phyloP scores from a whole-genome alignment of 2,113 vertebrate genomes.

The Diadophis punctatus region DNA sequence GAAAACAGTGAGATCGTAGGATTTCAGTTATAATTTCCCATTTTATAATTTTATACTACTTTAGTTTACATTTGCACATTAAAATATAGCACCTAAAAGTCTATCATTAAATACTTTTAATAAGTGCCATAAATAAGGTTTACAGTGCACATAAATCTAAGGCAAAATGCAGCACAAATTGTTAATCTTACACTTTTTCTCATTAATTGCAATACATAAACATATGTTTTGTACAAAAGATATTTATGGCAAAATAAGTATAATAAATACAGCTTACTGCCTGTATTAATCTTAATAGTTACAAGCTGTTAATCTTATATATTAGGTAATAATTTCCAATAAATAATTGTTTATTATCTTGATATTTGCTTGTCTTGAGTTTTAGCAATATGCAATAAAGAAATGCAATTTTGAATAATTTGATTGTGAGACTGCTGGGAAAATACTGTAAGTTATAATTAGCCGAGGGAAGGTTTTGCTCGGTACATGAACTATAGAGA shows the following conservation, averaged over 20 bases:
- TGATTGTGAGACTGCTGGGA: slow-evolving; percentile 82
- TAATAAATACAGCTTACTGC: slow-evolving; percentile 94
- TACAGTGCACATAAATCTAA: slow-evolving; percentile 90
- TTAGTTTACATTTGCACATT: slow-evolving; percentile 90
- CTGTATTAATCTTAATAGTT: slow-evolving; percentile 93
- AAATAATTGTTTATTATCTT: slow-evolving; percentile 99
- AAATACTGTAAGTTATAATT: slow-evolving; percentile 80
- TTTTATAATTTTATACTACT: slow-evolving; percentile 91
- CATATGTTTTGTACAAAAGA: slow-evolving; percentile 95
- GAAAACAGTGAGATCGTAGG: slow-evolving; percentile 93
- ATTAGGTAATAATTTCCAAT: slow-evolving; percentile 99
- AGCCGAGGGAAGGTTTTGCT: slow-evolving; percentile 73
- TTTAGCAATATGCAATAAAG: slow-evolving; percentile 86
- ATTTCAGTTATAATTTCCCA: slow-evolving; percentile 87
- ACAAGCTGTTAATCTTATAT: slow-evolving; percentile 99
- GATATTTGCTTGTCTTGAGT: slow-evolving; percentile 82
- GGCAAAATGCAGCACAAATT: slow-evolving; percentile 93
- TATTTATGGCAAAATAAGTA: slow-evolving; percentile 93
- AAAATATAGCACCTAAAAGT: slow-evolving; percentile 96
- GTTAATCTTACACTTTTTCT: slow-evolving; percentile 97
- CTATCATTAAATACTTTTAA: slow-evolving; percentile 97
- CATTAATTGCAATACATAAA: slow-evolving; percentile 95
- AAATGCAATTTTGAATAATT: slow-evolving; percentile 87
- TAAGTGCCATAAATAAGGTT: slow-evolving; percentile 97
- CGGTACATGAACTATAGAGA: slow-evolving; percentile 65